Percentiles rank a stretch among this genome's conserved stretches.
Conservation (phyloP, 2,888 invertebrate genomes). For the Heliconius hortense region DNA sequence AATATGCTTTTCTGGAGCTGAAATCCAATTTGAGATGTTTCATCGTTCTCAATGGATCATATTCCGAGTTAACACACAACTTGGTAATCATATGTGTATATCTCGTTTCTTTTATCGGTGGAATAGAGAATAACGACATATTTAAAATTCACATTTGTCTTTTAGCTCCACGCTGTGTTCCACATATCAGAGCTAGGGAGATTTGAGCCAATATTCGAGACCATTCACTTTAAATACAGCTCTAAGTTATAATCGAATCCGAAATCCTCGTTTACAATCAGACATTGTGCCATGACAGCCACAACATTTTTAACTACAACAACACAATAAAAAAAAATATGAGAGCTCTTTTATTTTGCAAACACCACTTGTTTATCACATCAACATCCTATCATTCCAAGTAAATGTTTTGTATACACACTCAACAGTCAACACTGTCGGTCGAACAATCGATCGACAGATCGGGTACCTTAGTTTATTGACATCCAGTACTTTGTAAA, state of each 20-base stretch:
- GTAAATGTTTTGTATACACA: conserved; percentile 27
- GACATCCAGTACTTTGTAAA: conserved; percentile 44
- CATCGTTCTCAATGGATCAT: too few relatives aligned
- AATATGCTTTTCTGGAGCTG: not conserved
- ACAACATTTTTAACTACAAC: not conserved
- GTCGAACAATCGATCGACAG: conserved; percentile 31
- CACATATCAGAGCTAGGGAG: too few relatives aligned
- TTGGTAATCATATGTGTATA: not conserved
- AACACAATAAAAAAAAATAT: not conserved
- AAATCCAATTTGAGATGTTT: too few relatives aligned
- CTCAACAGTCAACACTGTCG: conserved; percentile 15
- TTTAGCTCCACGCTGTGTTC: too few relatives aligned
- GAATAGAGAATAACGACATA: not conserved
- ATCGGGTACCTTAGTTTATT: conserved; percentile 40
- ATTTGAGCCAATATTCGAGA: too few relatives aligned
- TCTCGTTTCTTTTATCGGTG: not conserved
- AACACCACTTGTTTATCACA: not conserved
- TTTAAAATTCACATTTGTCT: too few relatives aligned
- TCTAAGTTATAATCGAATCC: not conserved
- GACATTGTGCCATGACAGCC: not conserved
- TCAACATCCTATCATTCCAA: conserved; percentile 17
- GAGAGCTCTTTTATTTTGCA: not conserved
- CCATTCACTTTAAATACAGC: too few relatives aligned
- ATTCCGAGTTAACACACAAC: not conserved
- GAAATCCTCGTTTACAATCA: not conserved